Conservation (phyloP, 1,140 invertebrate genomes). For the Phenacoccus solenopsis region DNA sequence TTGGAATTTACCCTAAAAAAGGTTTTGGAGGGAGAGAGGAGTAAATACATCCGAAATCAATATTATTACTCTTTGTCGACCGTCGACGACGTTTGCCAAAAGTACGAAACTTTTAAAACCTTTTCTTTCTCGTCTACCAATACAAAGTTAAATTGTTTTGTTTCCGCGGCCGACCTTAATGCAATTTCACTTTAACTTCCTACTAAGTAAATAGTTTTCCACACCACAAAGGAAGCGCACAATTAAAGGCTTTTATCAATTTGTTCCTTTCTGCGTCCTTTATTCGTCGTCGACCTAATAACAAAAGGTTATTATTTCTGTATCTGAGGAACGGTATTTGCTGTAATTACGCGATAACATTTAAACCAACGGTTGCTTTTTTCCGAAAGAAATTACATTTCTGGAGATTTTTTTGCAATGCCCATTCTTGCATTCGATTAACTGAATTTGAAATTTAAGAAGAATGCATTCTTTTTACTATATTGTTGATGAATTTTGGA, state of each 20-base stretch:
- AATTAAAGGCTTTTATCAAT: neutral
- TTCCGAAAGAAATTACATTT: no score
- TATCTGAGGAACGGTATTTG: neutral
- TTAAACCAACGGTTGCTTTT: no score
- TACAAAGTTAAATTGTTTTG: constrained; percentile 3
- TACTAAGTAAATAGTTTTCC: neutral
- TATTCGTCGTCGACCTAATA: neutral
- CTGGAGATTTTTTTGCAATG: no score
- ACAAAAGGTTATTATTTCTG: constrained; percentile 3
- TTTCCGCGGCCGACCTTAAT: neutral
- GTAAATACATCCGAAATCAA: neutral
- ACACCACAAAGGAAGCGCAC: neutral
- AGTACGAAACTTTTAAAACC: neutral
- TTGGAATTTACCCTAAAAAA: no score
- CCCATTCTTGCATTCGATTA: no score
- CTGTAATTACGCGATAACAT: neutral
- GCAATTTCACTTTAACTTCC: constrained; percentile 1
- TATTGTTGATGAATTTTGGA: no score
- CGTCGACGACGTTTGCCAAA: neutral
- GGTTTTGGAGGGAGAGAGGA: no score
- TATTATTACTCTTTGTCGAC: neutral
- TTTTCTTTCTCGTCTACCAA: neutral
- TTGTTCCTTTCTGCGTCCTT: neutral
- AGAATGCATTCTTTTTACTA: no score
- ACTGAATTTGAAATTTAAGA: no score